These are phyloP conservation scores for Saxicola maurus DNA, from an alignment of 2,797 vertebrate species.

Conservation along the genomic window DNA sequence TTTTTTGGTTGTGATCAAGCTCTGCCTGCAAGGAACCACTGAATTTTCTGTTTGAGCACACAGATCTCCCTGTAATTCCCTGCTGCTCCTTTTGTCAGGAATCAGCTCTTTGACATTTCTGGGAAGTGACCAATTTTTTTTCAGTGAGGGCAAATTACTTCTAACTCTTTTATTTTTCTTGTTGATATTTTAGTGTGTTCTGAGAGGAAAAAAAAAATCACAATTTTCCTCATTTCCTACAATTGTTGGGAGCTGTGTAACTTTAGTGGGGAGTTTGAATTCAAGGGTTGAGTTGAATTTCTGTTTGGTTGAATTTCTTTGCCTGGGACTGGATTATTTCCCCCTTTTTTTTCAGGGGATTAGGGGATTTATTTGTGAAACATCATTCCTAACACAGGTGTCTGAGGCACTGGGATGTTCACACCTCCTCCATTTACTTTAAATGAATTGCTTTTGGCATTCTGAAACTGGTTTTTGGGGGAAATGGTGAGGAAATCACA, in stretches of 20 bases:
- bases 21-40: neutral
- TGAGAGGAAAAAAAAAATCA: neutral
- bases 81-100: neutral
- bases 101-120: neutral
- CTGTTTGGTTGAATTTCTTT: neutral
- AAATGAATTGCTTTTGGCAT: neutral
- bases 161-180: neutral
- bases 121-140: neutral
- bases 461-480: fast-evolving
- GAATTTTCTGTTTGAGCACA: neutral
- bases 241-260: fast-evolving
- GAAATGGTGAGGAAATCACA: neutral
- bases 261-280: neutral
- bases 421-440: neutral
- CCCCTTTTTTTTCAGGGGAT: neutral
- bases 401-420: neutral
- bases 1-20: neutral
- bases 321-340: neutral
- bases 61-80: neutral
- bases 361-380: slow-evolving; percentile 18
- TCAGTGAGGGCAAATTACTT: neutral
- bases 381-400: neutral
- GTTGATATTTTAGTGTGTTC: neutral
- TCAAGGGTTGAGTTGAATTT: neutral
- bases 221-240: fast-evolving